Percentiles rank a stretch among this genome's conserved stretches.
These are phyloP conservation scores for Heliconius aoede DNA, from an alignment of 2,888 invertebrate species.

Conservation along the genomic window DNA sequence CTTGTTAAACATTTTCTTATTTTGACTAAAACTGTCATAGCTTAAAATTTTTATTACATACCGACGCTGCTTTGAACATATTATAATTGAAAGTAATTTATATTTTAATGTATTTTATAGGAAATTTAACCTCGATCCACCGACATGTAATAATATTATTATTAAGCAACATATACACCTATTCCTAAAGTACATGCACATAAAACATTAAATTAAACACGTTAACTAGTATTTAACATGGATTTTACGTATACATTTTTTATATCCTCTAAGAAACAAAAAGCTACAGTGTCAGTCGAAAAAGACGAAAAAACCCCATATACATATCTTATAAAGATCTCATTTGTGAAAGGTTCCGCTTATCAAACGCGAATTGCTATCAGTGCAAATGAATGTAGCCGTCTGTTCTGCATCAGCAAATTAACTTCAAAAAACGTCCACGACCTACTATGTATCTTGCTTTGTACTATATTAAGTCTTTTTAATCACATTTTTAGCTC, in stretches of 20 bases:
- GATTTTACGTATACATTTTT: not conserved
- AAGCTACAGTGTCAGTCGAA: not conserved
- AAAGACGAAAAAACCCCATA: not conserved
- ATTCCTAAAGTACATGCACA: too few relatives aligned
- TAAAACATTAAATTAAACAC: too few relatives aligned
- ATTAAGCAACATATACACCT: too few relatives aligned
- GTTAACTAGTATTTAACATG: not conserved
- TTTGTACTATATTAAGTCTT: conserved; percentile 43
- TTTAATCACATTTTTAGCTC: not conserved
- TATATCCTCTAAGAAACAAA: not conserved
- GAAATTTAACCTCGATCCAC: too few relatives aligned
- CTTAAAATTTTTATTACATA: not conserved
- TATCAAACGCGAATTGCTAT: conserved; percentile 60
- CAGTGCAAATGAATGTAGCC: conserved; percentile 65
- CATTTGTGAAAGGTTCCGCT: conserved; percentile 41
- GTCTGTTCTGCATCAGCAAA: conserved; percentile 59
- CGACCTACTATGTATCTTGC: conserved; percentile 46
- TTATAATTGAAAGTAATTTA: too few relatives aligned
- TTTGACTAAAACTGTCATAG: not conserved
- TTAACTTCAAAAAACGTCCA: conserved; percentile 55
- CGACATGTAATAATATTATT: too few relatives aligned
- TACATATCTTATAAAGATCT: conserved; percentile 31
- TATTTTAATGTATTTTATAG: too few relatives aligned
- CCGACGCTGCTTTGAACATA: too few relatives aligned
- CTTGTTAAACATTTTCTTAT: not conserved